Percentiles rank a stretch among this genome's conserved stretches.
phyloP scores from a whole-genome alignment of 2,888 invertebrate species.

The Cephus pulcher region DNA sequence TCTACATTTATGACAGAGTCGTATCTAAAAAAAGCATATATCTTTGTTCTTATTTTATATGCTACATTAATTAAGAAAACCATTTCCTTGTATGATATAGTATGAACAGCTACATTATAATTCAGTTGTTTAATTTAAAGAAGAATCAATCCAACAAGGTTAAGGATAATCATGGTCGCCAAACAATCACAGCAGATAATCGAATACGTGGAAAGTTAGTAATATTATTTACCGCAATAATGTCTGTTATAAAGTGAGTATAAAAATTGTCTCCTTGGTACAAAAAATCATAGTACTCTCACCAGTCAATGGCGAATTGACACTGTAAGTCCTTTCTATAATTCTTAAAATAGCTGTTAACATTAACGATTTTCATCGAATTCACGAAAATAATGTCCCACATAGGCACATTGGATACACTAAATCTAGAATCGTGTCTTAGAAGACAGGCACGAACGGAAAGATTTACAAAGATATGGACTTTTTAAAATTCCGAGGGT shows the following conservation, averaged over 20 bases:
- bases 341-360: background rate
- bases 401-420: background rate
- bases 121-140: background rate
- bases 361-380: background rate
- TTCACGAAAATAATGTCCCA: background rate
- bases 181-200: background rate
- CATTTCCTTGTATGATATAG: background rate
- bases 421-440: background rate
- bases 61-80: background rate
- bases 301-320: background rate
- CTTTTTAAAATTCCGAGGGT: slow-evolving; percentile 37
- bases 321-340: background rate
- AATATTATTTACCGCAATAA: background rate
- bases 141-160: background rate
- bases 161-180: background rate
- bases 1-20: background rate
- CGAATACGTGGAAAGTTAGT: background rate
- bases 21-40: background rate
- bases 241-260: background rate
- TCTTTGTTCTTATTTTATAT: background rate
- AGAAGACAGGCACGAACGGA: background rate
- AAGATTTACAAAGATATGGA: slow-evolving; percentile 1
- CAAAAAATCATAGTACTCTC: background rate
- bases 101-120: background rate
- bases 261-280: background rate